phyloP scores from a whole-genome alignment of 2,888 invertebrate genomes.

The Cyclophora punctaria region DNA sequence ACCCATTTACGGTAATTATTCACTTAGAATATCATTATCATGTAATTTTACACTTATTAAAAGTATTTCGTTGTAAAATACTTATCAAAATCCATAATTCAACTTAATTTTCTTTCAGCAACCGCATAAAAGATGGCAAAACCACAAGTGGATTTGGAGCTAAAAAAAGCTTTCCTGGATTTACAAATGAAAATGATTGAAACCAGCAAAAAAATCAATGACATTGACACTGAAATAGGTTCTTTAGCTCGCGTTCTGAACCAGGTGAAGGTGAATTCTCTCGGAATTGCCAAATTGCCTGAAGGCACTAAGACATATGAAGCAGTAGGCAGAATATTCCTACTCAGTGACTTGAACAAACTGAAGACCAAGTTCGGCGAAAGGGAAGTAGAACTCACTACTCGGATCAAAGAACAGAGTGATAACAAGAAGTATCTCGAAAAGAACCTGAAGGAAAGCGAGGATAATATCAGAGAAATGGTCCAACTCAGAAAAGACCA shows the following conservation, averaged over 20 bases:
- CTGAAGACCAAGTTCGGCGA: constrained; percentile 78
- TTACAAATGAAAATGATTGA: constrained; percentile 87
- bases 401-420: constrained; percentile 83
- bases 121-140: constrained; percentile 46
- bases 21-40: no score
- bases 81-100: no score
- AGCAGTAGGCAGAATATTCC: constrained; percentile 89
- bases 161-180: constrained; percentile 85
- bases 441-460: constrained; percentile 82
- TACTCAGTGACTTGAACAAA: constrained; percentile 79
- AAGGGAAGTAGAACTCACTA: constrained; percentile 70
- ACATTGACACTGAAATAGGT: constrained; percentile 86
- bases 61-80: no score
- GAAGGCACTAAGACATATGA: constrained; percentile 83
- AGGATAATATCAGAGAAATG: constrained; percentile 22
- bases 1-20: no score
- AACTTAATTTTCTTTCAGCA: no score
- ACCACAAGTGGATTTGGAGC: constrained; percentile 70
- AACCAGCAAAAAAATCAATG: constrained; percentile 84
- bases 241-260: constrained; percentile 79
- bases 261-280: constrained; percentile 82
- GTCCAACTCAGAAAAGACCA: constrained; percentile 19
- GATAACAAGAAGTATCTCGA: constrained; percentile 87
- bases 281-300: constrained; percentile 77
- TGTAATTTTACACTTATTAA: no score